A percentile compares a stretch with the other conserved stretches of the same genome.
These are phyloP conservation scores for Spinus pinus DNA, from an alignment of 2,797 vertebrate genomes.

Conservation along the genomic window DNA sequence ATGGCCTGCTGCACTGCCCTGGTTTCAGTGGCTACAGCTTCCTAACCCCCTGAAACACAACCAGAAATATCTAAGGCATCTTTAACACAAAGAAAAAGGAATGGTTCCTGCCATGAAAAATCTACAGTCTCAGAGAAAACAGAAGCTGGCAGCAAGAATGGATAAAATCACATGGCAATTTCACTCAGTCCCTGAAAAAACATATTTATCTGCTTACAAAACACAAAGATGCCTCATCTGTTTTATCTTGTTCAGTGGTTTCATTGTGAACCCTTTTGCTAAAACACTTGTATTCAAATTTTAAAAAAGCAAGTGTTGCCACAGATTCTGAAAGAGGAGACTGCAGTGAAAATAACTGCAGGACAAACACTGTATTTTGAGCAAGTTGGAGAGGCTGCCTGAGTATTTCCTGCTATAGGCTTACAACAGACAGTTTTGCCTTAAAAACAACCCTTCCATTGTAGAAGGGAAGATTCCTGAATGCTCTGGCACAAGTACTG, in stretches of 20 bases:
- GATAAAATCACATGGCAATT: not conserved
- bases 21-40: not conserved
- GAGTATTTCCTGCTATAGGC: not conserved
- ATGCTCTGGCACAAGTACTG: not conserved
- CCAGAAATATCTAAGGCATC: not conserved
- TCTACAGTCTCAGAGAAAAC: not conserved
- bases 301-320: not conserved
- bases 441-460: not conserved
- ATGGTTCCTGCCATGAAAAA: not conserved
- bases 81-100: not conserved
- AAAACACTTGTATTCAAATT: not conserved
- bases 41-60: not conserved
- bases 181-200: not conserved
- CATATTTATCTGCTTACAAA: not conserved
- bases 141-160: not conserved
- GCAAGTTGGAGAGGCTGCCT: not conserved
- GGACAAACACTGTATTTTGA: not conserved
- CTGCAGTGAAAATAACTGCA: conserved; percentile 22
- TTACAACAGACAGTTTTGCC: not conserved
- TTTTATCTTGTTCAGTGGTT: not conserved
- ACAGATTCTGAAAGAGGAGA: conserved; percentile 1
- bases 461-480: not conserved
- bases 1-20: not conserved
- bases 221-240: not conserved
- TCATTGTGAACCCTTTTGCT: not conserved